These are phyloP conservation scores for Eumerus sabulonum DNA, from an alignment of 2,888 invertebrate species.

Conservation along the genomic window DNA sequence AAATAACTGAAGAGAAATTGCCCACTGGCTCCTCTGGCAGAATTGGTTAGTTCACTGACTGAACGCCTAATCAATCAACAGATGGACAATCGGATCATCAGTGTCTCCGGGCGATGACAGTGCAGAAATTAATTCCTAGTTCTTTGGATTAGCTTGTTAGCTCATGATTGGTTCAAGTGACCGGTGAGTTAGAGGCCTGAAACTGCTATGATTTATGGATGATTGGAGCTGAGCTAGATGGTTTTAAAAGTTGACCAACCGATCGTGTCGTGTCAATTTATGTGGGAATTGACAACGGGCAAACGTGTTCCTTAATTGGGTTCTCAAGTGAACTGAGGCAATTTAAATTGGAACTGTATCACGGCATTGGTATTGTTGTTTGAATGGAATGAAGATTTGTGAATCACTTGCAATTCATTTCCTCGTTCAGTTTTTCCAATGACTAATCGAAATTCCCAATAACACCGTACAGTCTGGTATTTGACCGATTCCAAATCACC, in stretches of 20 bases:
- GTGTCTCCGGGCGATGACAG: conserved; percentile 64
- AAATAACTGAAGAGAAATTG: conserved; percentile 31
- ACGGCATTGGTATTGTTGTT: no score
- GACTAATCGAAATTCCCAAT: conserved; percentile 14
- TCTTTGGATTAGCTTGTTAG: conserved; percentile 59
- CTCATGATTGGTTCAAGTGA: conserved; percentile 39
- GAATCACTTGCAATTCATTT: no score
- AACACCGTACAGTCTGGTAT: background rate
- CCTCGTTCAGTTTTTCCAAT: no score
- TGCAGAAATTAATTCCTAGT: conserved; percentile 61
- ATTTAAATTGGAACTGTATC: background rate
- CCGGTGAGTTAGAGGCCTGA: conserved; percentile 15
- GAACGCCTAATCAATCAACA: conserved; percentile 65
- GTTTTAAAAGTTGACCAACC: conserved; percentile 7
- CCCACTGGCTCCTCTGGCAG: no score
- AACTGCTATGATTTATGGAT: conserved; percentile 43
- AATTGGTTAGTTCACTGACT: conserved; percentile 28
- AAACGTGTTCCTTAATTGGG: conserved; percentile 28
- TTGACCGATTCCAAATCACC: conserved; percentile 8
- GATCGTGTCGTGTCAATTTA: conserved; percentile 59
- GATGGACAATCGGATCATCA: conserved; percentile 67
- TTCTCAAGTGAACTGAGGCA: background rate
- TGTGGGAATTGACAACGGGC: conserved; percentile 52
- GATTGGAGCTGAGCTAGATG: conserved; percentile 9
- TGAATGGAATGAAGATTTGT: background rate